Conservation (phyloP, 2,888 invertebrate species). For the Gymnoscelis rufifasciata region DNA sequence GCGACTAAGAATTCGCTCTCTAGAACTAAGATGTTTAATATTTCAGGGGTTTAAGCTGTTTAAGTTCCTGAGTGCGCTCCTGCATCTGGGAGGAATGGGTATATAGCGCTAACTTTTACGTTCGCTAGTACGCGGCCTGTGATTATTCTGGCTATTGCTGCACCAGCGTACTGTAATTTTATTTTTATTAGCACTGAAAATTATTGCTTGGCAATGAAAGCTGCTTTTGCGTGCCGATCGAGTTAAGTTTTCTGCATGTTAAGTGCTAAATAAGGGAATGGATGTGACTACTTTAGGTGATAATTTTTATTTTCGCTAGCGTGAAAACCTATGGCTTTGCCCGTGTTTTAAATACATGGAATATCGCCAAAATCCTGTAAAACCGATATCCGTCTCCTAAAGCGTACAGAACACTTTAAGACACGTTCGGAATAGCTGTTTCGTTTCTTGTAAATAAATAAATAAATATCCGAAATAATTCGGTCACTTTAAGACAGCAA, state of each 20-base stretch:
- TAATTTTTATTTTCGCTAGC: too few relatives aligned
- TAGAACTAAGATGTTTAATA: slow-evolving; percentile 2
- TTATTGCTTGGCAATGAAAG: slow-evolving; percentile 13
- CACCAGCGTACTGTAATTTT: slow-evolving; percentile 11
- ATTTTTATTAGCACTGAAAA: slow-evolving; percentile 17
- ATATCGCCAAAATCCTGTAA: too few relatives aligned
- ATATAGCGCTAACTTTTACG: slow-evolving; percentile 3
- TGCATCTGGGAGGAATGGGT: slow-evolving; percentile 10
- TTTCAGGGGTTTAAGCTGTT: slow-evolving; percentile 2
- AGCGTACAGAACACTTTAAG: too few relatives aligned
- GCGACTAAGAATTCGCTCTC: slow-evolving; percentile 2
- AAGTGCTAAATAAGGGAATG: too few relatives aligned
- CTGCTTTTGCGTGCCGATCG: slow-evolving; percentile 1
- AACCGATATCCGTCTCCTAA: too few relatives aligned
- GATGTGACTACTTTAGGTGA: too few relatives aligned
- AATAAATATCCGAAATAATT: too few relatives aligned
- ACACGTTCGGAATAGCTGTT: too few relatives aligned
- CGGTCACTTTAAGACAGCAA: slow-evolving; percentile 3
- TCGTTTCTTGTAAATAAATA: too few relatives aligned
- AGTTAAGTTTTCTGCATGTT: background rate
- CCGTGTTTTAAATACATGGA: too few relatives aligned
- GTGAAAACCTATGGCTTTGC: too few relatives aligned
- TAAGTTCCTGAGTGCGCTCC: slow-evolving; percentile 1
- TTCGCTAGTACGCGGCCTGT: background rate
- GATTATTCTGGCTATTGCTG: slow-evolving; percentile 1